Percentiles rank a stretch among this genome's conserved stretches.
phyloP scores from a whole-genome alignment of 2,113 vertebrate genomes.

The Thalassarche chlororhynchos region DNA sequence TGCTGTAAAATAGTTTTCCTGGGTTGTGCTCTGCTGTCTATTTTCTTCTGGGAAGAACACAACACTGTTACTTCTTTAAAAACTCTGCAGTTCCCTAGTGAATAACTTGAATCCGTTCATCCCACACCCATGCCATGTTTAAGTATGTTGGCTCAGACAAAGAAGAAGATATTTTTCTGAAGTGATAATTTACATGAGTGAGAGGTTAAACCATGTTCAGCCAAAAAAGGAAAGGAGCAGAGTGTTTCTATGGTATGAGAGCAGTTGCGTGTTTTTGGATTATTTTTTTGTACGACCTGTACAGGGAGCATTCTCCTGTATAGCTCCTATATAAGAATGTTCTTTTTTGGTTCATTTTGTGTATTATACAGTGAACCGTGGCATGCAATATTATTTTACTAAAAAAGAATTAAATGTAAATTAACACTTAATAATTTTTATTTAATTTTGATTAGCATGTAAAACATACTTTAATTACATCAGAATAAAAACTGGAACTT shows the following conservation, averaged over 20 bases:
- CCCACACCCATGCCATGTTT: background rate
- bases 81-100: background rate
- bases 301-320: background rate
- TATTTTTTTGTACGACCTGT: background rate
- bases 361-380: background rate
- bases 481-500: constrained; percentile 34
- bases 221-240: background rate
- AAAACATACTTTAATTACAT: constrained; percentile 20
- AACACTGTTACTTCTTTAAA: background rate
- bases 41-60: background rate
- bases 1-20: background rate
- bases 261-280: background rate
- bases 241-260: background rate
- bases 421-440: constrained; percentile 4
- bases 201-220: background rate
- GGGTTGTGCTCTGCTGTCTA: background rate
- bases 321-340: background rate
- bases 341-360: background rate
- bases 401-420: background rate
- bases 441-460: constrained; percentile 21
- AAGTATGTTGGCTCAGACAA: background rate
- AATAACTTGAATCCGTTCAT: background rate
- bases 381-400: background rate
- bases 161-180: background rate
- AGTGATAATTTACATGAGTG: background rate